Evolutionary conservation across 2,113 vertebrate genomes (phyloP).

Genomic region (Andinoacara biseriatus): DNA sequence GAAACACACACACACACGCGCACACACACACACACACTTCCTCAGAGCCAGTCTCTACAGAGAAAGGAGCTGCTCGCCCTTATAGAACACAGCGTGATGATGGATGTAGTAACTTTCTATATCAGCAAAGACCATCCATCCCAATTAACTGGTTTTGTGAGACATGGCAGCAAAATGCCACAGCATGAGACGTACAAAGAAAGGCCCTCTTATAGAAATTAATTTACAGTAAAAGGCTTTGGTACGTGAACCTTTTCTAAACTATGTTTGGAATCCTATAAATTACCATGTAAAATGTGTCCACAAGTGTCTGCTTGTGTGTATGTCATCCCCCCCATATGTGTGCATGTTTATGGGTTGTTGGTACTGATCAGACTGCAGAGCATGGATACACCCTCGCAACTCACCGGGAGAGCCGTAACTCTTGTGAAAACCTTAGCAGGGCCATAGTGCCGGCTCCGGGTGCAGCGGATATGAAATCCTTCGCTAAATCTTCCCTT

Average conservation of each 20-base stretch:
- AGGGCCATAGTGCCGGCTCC: conserved; percentile 18
- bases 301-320: background rate
- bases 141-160: conserved; percentile 51
- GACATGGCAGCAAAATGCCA: conserved; percentile 21
- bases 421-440: conserved; percentile 39
- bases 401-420: conserved; percentile 6
- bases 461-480: conserved; percentile 21
- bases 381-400: background rate
- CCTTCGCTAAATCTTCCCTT: conserved; percentile 14
- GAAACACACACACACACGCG: background rate
- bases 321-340: background rate
- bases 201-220: conserved; percentile 8
- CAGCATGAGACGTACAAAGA: conserved; percentile 34
- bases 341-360: conserved; percentile 23
- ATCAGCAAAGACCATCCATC: conserved; percentile 62
- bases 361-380: conserved; percentile 35
- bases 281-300: background rate
- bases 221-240: conserved; percentile 20
- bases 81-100: conserved; percentile 47
- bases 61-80: conserved; percentile 30
- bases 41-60: conserved; percentile 31
- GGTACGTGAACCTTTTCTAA: background rate
- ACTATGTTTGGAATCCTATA: background rate
- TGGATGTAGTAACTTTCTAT: conserved; percentile 59
- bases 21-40: background rate